Conservation (phyloP, 2,797 vertebrate species). For the Pangasius macronema region DNA sequence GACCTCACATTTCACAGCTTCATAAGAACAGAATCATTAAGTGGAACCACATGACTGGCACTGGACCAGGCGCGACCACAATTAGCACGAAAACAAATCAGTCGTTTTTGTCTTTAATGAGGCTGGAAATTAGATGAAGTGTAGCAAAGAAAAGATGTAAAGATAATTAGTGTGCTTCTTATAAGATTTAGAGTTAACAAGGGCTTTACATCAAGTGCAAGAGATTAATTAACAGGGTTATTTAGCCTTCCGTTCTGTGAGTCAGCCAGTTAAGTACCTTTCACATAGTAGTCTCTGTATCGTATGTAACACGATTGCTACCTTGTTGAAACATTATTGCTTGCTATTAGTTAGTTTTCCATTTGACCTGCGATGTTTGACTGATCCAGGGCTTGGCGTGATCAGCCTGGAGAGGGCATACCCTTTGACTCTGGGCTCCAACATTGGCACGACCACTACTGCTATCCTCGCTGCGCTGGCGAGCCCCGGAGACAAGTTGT, state of each 20-base stretch:
- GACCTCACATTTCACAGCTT: slow-evolving; percentile 23
- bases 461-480: slow-evolving; percentile 77
- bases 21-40: slow-evolving; percentile 12
- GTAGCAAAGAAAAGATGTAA: not conserved
- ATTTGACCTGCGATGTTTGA: not conserved
- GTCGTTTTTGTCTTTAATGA: slow-evolving; percentile 2
- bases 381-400: slow-evolving; percentile 72
- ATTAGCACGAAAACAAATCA: slow-evolving; percentile 9
- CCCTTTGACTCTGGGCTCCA: slow-evolving; percentile 78
- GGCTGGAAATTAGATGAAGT: slow-evolving; percentile 8
- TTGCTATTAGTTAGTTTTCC: not conserved
- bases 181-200: not conserved
- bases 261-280: not conserved
- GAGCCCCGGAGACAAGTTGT: slow-evolving; percentile 75
- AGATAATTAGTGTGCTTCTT: slow-evolving; percentile 6
- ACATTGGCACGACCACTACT: slow-evolving; percentile 80
- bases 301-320: not conserved
- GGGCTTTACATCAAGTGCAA: not conserved
- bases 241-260: not conserved
- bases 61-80: not conserved
- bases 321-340: not conserved
- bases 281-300: not conserved
- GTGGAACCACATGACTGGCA: not conserved
- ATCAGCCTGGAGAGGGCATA: slow-evolving; percentile 80
- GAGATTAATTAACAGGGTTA: slow-evolving; percentile 10